phyloP scores from a whole-genome alignment of 2,888 invertebrate species.

The Bhutanitis thaidina region DNA sequence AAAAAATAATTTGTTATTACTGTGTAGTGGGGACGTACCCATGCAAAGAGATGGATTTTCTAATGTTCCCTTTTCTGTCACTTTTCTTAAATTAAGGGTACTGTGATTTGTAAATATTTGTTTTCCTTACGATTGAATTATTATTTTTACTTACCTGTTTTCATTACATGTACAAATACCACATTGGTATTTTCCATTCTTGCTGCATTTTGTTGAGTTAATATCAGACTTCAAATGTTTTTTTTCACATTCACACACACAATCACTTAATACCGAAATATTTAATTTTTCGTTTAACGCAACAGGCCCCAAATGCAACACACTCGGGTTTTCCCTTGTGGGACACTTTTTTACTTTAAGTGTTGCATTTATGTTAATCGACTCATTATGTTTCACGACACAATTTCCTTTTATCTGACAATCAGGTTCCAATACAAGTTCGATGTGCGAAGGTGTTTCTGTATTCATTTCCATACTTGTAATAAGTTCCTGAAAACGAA shows the following conservation, averaged over 20 bases:
- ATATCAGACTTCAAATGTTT: slow-evolving; percentile 30
- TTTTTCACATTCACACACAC: slow-evolving; percentile 87
- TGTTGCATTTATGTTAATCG: slow-evolving; percentile 35
- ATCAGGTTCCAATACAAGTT: slow-evolving; percentile 39
- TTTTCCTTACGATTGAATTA: too few species aligned
- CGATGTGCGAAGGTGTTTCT: slow-evolving; percentile 32
- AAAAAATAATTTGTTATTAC: not conserved
- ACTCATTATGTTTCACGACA: slow-evolving; percentile 30
- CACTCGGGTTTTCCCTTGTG: slow-evolving; percentile 14
- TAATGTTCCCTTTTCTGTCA: too few species aligned
- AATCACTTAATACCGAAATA: slow-evolving; percentile 84
- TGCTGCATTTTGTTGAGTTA: slow-evolving; percentile 57
- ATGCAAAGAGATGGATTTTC: too few species aligned
- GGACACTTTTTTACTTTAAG: slow-evolving; percentile 41
- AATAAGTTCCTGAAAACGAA: slow-evolving; percentile 32
- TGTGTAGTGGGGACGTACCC: not conserved
- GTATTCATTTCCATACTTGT: slow-evolving; percentile 30
- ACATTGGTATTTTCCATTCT: slow-evolving; percentile 76
- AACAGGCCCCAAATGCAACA: slow-evolving; percentile 63
- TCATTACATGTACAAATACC: slow-evolving; percentile 82
- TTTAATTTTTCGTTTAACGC: slow-evolving; percentile 84
- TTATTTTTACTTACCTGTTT: slow-evolving; percentile 39
- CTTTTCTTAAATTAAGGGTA: too few species aligned
- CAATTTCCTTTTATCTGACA: slow-evolving; percentile 38
- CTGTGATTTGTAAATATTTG: too few species aligned